Conservation (phyloP, 1,140 invertebrate genomes). For the Rhopalosiphum padi region DNA sequence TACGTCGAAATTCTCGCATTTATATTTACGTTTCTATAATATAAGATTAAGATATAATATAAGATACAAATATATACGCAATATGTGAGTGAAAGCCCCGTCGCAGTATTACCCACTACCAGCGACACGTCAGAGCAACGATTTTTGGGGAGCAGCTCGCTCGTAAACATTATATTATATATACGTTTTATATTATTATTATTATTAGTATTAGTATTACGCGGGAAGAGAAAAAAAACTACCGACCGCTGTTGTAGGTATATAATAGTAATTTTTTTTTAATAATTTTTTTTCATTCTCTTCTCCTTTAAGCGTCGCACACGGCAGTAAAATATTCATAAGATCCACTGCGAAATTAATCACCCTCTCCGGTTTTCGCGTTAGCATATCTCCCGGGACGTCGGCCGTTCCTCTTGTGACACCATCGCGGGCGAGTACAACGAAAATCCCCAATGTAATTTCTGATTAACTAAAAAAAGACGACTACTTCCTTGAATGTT, state of each 20-base stretch:
- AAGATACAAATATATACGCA: too few species aligned
- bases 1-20: neutral
- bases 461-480: constrained; percentile 56
- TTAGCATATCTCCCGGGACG: constrained; percentile 56
- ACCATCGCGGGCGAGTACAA: neutral
- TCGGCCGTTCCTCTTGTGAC: constrained; percentile 50
- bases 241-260: neutral
- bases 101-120: neutral
- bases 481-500: constrained; percentile 45
- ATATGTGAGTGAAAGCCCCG: neutral
- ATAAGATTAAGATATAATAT: neutral
- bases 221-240: neutral
- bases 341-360: constrained; percentile 44
- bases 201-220: neutral
- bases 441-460: constrained; percentile 56
- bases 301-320: neutral
- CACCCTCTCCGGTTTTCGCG: constrained; percentile 55
- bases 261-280: constrained; percentile 35
- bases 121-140: neutral
- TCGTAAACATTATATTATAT: neutral
- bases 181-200: neutral
- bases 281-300: neutral
- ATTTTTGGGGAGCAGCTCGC: neutral
- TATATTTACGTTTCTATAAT: neutral
- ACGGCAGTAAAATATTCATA: constrained; percentile 51